Evolutionary conservation across 2,888 invertebrate genomes (phyloP).

Genomic region (Mesorhabditis sp.): DNA sequence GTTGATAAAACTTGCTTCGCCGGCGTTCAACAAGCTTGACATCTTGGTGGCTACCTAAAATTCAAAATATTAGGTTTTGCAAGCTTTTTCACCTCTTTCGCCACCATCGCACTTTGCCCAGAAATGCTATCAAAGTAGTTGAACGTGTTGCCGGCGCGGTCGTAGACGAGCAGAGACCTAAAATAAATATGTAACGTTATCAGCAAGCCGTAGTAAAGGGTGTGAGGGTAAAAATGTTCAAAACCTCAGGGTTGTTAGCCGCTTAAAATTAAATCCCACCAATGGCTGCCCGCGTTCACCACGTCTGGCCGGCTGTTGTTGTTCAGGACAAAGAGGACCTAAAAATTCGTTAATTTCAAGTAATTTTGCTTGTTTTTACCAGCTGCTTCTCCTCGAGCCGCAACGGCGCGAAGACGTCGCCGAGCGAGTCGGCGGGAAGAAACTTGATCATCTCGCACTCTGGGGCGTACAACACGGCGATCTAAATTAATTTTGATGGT

Average conservation of each 20-base stretch:
- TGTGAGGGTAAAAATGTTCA: too few relatives aligned
- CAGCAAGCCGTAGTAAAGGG: too few relatives aligned
- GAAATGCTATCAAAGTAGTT: too few relatives aligned
- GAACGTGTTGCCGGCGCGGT: neutral
- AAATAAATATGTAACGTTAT: too few relatives aligned
- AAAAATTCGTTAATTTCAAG: neutral
- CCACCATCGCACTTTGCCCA: too few relatives aligned
- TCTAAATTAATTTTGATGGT: neutral
- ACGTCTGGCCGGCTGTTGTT: neutral
- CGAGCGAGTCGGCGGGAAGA: neutral
- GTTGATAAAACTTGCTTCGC: neutral
- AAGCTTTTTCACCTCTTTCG: too few relatives aligned
- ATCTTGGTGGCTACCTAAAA: conserved; percentile 1
- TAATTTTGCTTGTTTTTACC: neutral
- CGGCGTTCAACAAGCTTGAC: neutral
- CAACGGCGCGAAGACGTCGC: neutral
- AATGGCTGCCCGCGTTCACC: neutral
- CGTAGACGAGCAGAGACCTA: neutral
- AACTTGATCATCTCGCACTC: conserved; percentile 6
- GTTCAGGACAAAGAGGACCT: neutral
- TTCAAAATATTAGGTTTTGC: neutral
- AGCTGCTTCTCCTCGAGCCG: neutral
- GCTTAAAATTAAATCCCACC: neutral
- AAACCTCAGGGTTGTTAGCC: too few relatives aligned
- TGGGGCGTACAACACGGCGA: neutral